A percentile compares a stretch with the other conserved stretches of the same genome.
Conservation (phyloP, 92 coral and sea anemone species). For the Muricea muricata region DNA sequence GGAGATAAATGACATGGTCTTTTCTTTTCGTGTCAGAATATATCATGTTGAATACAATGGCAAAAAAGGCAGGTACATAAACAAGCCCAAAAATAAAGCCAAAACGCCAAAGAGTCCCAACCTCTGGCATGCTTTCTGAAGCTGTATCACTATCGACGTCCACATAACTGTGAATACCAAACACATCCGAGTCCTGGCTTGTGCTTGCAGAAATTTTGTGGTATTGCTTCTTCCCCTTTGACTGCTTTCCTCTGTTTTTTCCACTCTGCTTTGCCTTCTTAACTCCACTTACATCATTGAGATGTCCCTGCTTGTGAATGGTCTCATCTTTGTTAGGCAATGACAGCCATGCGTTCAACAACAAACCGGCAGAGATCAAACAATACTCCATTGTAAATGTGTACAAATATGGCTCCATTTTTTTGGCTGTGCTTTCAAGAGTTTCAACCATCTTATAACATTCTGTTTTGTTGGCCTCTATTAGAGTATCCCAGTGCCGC, state of each 20-base stretch:
- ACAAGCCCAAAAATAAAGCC: constrained; percentile 28
- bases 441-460: not conserved
- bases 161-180: not conserved
- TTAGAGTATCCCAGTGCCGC: not conserved
- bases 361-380: constrained; percentile 39
- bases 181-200: not conserved
- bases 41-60: constrained; percentile 10
- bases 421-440: constrained; percentile 4
- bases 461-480: not conserved
- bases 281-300: no score
- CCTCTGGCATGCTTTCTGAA: not conserved
- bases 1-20: constrained; percentile 8
- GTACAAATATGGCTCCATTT: constrained; percentile 29
- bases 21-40: not conserved
- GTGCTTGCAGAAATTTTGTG: not conserved
- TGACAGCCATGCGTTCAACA: constrained; percentile 34
- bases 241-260: not conserved
- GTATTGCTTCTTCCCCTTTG: not conserved
- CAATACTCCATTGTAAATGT: constrained; percentile 50
- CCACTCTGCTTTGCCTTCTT: not conserved
- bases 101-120: constrained; percentile 41
- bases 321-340: not conserved
- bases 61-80: constrained; percentile 27
- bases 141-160: no score
- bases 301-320: no score